phyloP scores from a whole-genome alignment of 2,113 vertebrate species.

The Gorsachius goisagi region DNA sequence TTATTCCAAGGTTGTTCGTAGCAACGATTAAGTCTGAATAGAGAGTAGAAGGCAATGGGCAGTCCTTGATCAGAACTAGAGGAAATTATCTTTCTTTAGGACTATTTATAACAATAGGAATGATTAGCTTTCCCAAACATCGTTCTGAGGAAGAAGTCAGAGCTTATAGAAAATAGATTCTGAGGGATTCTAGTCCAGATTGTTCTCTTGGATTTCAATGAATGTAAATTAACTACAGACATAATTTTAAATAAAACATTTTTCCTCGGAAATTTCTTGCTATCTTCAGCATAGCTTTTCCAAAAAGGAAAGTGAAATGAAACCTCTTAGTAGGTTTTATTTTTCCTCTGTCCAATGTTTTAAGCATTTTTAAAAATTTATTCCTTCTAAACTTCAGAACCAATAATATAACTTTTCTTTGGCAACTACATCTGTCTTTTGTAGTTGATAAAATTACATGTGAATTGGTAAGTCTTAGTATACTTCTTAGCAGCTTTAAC shows the following conservation, averaged over 20 bases:
- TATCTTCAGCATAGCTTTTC: not conserved
- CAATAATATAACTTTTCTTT: not conserved
- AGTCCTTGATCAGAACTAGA: not conserved
- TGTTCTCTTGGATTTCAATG: not conserved
- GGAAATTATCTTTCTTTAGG: not conserved
- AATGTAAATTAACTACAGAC: not conserved
- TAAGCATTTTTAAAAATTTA: not conserved
- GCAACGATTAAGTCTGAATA: not conserved
- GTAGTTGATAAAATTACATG: not conserved
- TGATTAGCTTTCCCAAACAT: not conserved
- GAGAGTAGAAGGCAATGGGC: not conserved
- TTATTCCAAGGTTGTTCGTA: not conserved
- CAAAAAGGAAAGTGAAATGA: not conserved
- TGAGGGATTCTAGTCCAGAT: not conserved
- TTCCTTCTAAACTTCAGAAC: not conserved
- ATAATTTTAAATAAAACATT: not conserved
- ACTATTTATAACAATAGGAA: not conserved
- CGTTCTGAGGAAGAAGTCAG: not conserved
- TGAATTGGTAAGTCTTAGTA: not conserved
- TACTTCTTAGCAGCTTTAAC: not conserved
- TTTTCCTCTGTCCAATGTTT: not conserved
- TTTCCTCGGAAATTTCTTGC: not conserved
- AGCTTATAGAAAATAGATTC: not conserved
- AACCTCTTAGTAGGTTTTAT: not conserved
- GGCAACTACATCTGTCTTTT: not conserved